Base-by-base conservation (phyloP, 2,113 vertebrate genomes). In the Pseudorectes ferrugineus region DNA sequence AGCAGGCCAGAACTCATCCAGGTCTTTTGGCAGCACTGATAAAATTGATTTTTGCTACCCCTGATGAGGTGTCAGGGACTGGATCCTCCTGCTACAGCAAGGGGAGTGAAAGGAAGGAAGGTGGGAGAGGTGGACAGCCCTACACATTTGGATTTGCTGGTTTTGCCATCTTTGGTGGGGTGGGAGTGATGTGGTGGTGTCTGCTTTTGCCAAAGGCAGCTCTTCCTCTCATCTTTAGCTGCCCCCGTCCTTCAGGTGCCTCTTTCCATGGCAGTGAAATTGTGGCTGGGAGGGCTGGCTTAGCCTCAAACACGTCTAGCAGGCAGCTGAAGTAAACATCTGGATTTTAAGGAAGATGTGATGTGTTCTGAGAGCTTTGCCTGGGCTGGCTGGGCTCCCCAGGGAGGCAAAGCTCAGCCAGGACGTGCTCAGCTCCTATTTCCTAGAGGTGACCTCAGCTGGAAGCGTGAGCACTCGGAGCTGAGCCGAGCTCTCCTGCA, bases 391-490 rank as follows among this genome's bases (percentile, higher is more conserved):
- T 73, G 65, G 6, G 29, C 49, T 88, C 26, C 58, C 17, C 42
- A 45, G 79, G 40, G 73, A 42, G 55, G 45, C 33, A 77, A 5
- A 77, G 14, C 55, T 79, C 20, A 68, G 49, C 58, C 75, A 61
- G 57, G 38, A 55, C 2, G 1, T 23, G 28, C n/a, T 70, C 49
- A 25, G 42, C 38, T 76, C 72, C 46, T n/a, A 1, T 57, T 76
- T 40, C 42, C 36, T 26, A 8, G 52, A 43, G 63, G 9, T 72
- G 80, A 10, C 26, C 35, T 74, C 59, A 58, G 70, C 10, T 59
- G 67, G 23, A 55, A 65, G 54, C 0, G 2, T n/a, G 65, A 84
- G 49, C 12, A 0, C 24, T 33, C 1, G 0, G 10, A 46, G 73
- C 48, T 57, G 94, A 77, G 61, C 90, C 6, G 4, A 28, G 73